A percentile compares a stretch with the other conserved stretches of the same genome.
These are phyloP conservation scores for Apteryx mantelli DNA, from an alignment of 2,113 vertebrate genomes.

Conservation along the genomic window DNA sequence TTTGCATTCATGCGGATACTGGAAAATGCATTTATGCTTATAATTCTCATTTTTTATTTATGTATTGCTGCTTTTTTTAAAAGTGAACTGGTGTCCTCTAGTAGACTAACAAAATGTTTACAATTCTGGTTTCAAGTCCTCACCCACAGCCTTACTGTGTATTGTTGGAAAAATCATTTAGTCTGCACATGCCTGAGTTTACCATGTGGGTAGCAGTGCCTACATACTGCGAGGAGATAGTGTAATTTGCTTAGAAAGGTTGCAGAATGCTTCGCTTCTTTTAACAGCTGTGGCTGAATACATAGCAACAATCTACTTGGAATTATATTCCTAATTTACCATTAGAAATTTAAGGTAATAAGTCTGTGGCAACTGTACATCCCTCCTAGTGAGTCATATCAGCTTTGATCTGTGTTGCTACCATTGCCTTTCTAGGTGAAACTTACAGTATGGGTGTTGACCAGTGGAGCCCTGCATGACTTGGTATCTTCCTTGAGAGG, in stretches of 20 bases:
- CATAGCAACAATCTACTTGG: no score
- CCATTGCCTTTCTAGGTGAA: neutral
- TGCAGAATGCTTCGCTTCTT: neutral
- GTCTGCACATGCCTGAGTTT: neutral
- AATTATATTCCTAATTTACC: accelerated
- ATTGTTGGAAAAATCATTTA: neutral
- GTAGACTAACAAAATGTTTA: neutral
- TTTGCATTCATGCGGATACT: neutral
- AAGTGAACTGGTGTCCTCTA: neutral
- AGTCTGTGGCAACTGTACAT: accelerated
- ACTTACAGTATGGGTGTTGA: accelerated
- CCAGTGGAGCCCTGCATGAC: accelerated
- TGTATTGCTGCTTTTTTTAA: no score
- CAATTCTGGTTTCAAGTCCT: neutral
- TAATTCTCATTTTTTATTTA: neutral
- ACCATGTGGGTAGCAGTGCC: neutral
- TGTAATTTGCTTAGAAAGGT: neutral
- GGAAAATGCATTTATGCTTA: neutral
- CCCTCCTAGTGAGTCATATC: neutral
- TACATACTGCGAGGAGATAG: neutral
- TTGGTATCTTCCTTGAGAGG: neutral
- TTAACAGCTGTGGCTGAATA: neutral
- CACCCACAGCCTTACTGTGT: neutral
- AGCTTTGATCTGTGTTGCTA: neutral
- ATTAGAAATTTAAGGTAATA: accelerated